phyloP scores from a whole-genome alignment of 2,797 vertebrate species.

The Leptodactylus fallax region DNA sequence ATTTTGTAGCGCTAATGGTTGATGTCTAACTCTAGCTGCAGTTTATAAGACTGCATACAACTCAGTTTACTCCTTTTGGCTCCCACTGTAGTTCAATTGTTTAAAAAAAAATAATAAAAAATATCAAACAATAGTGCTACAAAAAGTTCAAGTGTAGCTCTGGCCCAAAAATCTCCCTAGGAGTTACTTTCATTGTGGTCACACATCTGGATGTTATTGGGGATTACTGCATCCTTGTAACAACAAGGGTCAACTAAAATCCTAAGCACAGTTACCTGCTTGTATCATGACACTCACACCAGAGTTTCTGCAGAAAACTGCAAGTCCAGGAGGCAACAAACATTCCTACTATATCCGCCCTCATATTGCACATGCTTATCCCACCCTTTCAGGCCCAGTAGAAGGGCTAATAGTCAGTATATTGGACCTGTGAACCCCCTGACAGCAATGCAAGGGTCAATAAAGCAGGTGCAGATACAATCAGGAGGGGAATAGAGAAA shows the following conservation, averaged over 20 bases:
- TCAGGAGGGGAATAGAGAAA: not conserved
- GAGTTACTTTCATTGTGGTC: too few species aligned
- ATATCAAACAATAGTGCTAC: too few species aligned
- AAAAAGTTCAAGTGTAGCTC: too few species aligned
- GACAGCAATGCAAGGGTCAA: slow-evolving; percentile 11
- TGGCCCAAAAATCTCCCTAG: too few species aligned
- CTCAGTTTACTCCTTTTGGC: too few species aligned
- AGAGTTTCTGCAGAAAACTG: not conserved
- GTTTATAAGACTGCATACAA: too few species aligned
- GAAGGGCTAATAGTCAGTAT: not conserved
- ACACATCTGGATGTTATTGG: not conserved
- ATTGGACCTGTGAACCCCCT: not conserved
- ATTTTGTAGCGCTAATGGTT: too few species aligned
- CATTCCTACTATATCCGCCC: not conserved
- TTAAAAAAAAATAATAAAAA: too few species aligned
- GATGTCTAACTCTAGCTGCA: too few species aligned
- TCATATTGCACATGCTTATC: slow-evolving; percentile 24
- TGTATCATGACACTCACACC: slow-evolving; percentile 54
- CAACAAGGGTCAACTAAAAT: not conserved
- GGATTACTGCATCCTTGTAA: not conserved
- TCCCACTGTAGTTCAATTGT: too few species aligned
- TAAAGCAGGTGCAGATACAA: slow-evolving; percentile 8
- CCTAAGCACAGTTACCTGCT: slow-evolving; percentile 14
- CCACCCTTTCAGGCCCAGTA: slow-evolving; percentile 39
- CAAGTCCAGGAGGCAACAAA: not conserved